phyloP scores from a whole-genome alignment of 2,797 vertebrate genomes.

The Uromys caudimaculatus region DNA sequence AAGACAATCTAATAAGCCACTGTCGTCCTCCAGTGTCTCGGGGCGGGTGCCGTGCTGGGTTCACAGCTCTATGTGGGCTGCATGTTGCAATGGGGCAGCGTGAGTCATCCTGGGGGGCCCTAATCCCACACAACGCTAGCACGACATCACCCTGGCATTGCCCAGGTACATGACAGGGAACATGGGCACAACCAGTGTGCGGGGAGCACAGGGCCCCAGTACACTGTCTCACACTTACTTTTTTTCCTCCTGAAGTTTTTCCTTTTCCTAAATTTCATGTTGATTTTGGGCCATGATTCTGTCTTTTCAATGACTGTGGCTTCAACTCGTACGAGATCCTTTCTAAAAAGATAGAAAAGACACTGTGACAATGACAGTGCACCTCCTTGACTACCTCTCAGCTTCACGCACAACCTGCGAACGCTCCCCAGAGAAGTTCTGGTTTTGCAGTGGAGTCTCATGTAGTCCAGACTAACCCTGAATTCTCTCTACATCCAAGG shows the following conservation, averaged over 20 bases:
- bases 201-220: accelerated
- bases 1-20: not conserved
- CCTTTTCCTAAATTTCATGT: constrained; percentile 92
- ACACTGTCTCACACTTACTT: constrained; percentile 85
- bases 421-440: not conserved
- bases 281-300: constrained; percentile 93
- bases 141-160: not conserved
- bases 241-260: constrained; percentile 90
- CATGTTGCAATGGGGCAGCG: no score
- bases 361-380: no score
- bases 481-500: not conserved
- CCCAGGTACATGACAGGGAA: not conserved
- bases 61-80: not conserved
- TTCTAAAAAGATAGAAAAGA: constrained; percentile 82
- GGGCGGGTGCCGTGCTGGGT: not conserved
- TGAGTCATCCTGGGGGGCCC: not conserved
- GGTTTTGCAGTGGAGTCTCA: not conserved
- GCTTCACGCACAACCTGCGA: not conserved
- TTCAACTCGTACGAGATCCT: constrained; percentile 93
- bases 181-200: accelerated
- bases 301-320: constrained; percentile 97
- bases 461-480: not conserved
- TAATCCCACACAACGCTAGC: not conserved
- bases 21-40: not conserved
- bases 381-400: not conserved